Conservation (phyloP, 2,888 invertebrate genomes). For the Incurvaria masculella region DNA sequence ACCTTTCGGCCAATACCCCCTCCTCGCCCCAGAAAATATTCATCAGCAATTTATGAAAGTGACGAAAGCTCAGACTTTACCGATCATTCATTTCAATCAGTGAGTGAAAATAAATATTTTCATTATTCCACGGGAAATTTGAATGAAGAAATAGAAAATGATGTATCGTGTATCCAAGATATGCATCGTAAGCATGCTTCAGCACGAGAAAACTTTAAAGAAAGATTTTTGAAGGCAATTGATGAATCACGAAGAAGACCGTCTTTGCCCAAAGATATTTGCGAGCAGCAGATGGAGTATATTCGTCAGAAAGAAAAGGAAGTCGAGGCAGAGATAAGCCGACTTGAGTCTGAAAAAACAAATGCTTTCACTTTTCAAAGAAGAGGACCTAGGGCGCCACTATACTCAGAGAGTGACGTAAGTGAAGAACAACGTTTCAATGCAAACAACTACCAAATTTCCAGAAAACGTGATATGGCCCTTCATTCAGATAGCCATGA, state of each 20-base stretch:
- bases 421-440: constrained; percentile 23
- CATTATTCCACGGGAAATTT: constrained; percentile 47
- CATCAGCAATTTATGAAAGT: constrained; percentile 41
- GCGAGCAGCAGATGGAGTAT: constrained; percentile 62
- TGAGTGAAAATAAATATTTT: constrained; percentile 39
- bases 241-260: constrained; percentile 34
- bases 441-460: constrained; percentile 35
- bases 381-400: constrained; percentile 37
- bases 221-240: neutral
- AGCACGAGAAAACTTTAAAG: constrained; percentile 23
- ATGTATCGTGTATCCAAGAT: constrained; percentile 45
- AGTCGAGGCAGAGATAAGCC: constrained; percentile 62
- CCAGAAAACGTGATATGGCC: constrained; percentile 45
- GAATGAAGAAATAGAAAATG: constrained; percentile 47
- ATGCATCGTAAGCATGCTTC: constrained; percentile 40
- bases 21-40: constrained; percentile 37
- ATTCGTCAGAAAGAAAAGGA: constrained; percentile 66
- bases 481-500: constrained; percentile 21
- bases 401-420: constrained; percentile 35
- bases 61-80: constrained; percentile 44
- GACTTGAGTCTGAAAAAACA: constrained; percentile 56
- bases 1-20: constrained; percentile 39
- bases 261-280: constrained; percentile 64
- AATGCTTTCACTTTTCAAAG: constrained; percentile 17
- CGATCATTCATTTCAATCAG: constrained; percentile 34